Conservation (phyloP, 1,140 invertebrate genomes). For the Geopemphigus sp. region DNA sequence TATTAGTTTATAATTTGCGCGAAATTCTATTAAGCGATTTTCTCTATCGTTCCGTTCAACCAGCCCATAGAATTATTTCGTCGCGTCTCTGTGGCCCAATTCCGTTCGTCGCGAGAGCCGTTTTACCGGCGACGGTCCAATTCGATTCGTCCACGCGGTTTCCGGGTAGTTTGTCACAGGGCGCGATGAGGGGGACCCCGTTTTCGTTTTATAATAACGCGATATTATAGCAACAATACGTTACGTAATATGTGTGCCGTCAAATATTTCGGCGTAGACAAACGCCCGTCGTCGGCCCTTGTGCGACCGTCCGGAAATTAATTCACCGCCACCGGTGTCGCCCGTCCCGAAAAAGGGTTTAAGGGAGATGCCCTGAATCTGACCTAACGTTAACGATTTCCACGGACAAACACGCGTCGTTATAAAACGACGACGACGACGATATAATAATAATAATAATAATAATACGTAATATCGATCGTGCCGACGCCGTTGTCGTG, state of each 20-base stretch:
- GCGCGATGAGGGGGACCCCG: too few relatives aligned
- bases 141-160: too few relatives aligned
- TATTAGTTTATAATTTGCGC: constrained; percentile 47
- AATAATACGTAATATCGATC: background rate
- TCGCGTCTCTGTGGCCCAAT: too few relatives aligned
- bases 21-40: constrained; percentile 55
- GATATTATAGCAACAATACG: too few relatives aligned
- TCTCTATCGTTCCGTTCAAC: constrained; percentile 55
- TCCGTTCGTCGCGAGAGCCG: too few relatives aligned
- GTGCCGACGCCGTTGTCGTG: background rate
- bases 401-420: background rate
- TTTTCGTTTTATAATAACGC: background rate
- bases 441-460: background rate
- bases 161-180: too few relatives aligned
- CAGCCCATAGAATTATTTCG: too few relatives aligned
- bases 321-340: background rate
- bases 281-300: too few relatives aligned
- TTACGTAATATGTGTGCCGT: too few relatives aligned
- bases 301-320: constrained; percentile 10
- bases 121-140: too few relatives aligned
- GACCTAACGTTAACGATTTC: constrained; percentile 16
- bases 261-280: background rate
- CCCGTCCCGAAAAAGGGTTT: constrained; percentile 1
- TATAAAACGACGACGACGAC: background rate
- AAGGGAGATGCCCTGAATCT: background rate